These are phyloP conservation scores for Bicyclus anynana DNA, from an alignment of 1,140 invertebrate species.

Conservation along the genomic window DNA sequence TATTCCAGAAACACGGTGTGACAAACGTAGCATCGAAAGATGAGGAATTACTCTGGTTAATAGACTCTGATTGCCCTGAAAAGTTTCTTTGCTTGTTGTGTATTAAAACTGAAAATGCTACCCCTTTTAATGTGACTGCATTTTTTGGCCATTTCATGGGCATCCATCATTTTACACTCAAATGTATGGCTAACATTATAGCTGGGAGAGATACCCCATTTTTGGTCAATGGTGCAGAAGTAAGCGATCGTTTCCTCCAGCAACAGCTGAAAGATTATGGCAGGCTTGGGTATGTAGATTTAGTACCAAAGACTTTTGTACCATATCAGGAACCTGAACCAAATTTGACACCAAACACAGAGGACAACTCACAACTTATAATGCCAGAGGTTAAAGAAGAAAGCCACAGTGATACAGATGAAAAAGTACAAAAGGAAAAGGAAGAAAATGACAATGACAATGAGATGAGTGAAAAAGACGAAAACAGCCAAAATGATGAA, in stretches of 20 bases:
- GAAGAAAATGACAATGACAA: constrained; percentile 21
- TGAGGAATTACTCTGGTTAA: constrained; percentile 52
- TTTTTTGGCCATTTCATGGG: constrained; percentile 70
- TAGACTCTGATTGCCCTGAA: constrained; percentile 42
- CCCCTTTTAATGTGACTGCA: constrained; percentile 14
- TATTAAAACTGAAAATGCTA: constrained; percentile 38
- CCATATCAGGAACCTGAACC: constrained; percentile 14
- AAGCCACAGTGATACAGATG: constrained; percentile 33
- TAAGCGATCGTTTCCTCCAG: constrained; percentile 57
- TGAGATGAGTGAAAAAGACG: constrained; percentile 28
- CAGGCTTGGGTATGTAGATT: constrained; percentile 53
- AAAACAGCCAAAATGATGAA: constrained; percentile 34
- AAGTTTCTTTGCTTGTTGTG: constrained; percentile 63
- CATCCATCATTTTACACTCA: constrained; percentile 66
- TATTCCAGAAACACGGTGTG: constrained; percentile 67
- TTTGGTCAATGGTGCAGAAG: constrained; percentile 55
- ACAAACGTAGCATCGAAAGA: constrained; percentile 48
- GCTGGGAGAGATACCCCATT: constrained; percentile 61
- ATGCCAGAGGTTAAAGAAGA: constrained; percentile 60
- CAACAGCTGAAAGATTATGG: constrained; percentile 44
- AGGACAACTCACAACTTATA: too few relatives aligned
- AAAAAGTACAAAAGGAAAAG: constrained; percentile 16
- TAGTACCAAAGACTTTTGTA: constrained; percentile 26
- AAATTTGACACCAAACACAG: background rate
- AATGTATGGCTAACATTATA: constrained; percentile 59